Evolutionary conservation across 2,113 vertebrate genomes (phyloP).

Genomic region (Catharus fuscescens): DNA sequence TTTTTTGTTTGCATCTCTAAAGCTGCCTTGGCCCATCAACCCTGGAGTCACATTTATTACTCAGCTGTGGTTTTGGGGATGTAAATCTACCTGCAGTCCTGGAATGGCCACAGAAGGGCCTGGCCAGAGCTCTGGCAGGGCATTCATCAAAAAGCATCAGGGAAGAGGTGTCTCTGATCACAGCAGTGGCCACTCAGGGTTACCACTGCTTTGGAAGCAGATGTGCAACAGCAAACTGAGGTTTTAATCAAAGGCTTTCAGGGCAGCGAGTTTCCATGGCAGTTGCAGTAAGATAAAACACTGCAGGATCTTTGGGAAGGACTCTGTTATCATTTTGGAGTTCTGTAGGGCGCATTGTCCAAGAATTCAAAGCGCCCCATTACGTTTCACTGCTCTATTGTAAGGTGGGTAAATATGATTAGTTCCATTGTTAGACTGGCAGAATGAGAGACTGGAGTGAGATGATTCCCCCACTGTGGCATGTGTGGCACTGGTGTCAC

Average conservation of each 20-base stretch:
- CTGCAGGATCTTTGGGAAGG: constrained; percentile 11
- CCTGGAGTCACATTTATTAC: not conserved
- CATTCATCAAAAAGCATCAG: not conserved
- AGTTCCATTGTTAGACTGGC: constrained; percentile 11
- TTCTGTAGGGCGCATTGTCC: constrained; percentile 25
- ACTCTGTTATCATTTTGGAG: constrained; percentile 1
- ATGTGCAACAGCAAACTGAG: constrained; percentile 4
- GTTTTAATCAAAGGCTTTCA: constrained; percentile 37
- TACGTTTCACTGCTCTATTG: not conserved
- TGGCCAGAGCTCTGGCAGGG: constrained; percentile 16
- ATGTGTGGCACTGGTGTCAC: not conserved
- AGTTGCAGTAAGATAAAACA: constrained; percentile 27
- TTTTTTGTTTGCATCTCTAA: not conserved
- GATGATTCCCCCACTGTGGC: not conserved
- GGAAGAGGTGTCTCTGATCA: not conserved
- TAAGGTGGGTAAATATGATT: constrained; percentile 34
- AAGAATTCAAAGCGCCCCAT: constrained; percentile 33
- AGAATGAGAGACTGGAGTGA: not conserved
- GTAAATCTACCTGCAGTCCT: constrained; percentile 13
- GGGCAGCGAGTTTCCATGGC: constrained; percentile 43
- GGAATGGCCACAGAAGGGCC: not conserved
- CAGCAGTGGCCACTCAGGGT: not conserved
- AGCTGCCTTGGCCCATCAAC: not conserved
- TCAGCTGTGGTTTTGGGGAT: not conserved
- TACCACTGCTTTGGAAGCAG: constrained; percentile 44